Percentiles rank a stretch among this genome's conserved stretches.
Evolutionary conservation across 2,888 invertebrate species (phyloP).

Genomic region (Phytoseiulus persimilis): DNA sequence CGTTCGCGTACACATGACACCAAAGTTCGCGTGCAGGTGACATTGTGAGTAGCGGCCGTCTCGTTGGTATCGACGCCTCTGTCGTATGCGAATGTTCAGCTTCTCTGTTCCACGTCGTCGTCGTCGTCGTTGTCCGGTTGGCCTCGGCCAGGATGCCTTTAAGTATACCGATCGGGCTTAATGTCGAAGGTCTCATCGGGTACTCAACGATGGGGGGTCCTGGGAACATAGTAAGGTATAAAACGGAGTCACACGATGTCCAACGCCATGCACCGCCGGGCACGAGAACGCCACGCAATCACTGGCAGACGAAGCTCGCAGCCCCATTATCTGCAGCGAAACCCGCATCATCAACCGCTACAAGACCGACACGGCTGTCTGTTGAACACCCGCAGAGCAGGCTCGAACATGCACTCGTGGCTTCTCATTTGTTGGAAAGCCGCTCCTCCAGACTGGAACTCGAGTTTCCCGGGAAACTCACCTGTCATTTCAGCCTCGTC

Average conservation of each 20-base stretch:
- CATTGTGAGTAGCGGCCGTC: neutral
- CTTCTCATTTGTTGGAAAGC: too few species aligned
- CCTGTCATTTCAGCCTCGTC: slow-evolving; percentile 34
- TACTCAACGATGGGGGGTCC: neutral
- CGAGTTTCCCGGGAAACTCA: slow-evolving; percentile 65
- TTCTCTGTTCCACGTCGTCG: neutral
- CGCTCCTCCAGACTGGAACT: too few species aligned
- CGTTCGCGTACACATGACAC: slow-evolving; percentile 37
- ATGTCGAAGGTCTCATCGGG: neutral
- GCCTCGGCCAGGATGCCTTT: neutral
- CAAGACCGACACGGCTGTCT: neutral
- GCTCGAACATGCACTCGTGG: neutral
- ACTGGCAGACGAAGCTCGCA: neutral
- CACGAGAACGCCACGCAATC: neutral
- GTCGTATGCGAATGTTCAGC: neutral
- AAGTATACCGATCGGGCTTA: neutral
- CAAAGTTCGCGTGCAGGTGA: slow-evolving; percentile 15
- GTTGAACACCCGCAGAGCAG: neutral
- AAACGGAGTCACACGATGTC: neutral
- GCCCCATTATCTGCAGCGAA: neutral
- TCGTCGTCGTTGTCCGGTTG: neutral
- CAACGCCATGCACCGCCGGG: neutral
- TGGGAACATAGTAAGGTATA: neutral
- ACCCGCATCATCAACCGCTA: neutral
- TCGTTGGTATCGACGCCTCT: neutral